phyloP scores from a whole-genome alignment of 1,140 invertebrate genomes.

The Philotrypesis tridentata region DNA sequence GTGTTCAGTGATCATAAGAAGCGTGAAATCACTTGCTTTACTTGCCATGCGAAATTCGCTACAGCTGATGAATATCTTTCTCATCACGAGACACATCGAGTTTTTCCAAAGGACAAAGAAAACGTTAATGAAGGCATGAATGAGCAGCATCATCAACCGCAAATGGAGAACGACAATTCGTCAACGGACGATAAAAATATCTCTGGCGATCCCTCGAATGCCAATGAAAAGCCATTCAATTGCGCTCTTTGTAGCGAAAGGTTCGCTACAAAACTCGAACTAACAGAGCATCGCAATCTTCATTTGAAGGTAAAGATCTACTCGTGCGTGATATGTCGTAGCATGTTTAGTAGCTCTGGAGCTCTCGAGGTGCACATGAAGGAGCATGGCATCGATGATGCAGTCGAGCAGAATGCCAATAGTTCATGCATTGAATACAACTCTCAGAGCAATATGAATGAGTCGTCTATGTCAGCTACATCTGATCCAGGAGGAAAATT shows the following conservation, averaged over 20 bases:
- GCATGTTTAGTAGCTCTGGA: constrained; percentile 77
- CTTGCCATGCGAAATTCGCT: constrained; percentile 54
- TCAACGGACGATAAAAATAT: not conserved
- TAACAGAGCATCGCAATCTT: constrained; percentile 78
- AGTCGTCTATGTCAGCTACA: constrained; percentile 39
- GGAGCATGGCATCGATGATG: constrained; percentile 68
- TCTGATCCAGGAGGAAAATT: constrained; percentile 57
- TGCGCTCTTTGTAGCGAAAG: constrained; percentile 79
- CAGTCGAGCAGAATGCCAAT: constrained; percentile 61
- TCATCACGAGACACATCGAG: constrained; percentile 64
- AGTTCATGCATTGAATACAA: constrained; percentile 59
- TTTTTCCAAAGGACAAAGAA: not conserved
- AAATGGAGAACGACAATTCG: not conserved
- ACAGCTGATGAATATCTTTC: constrained; percentile 59
- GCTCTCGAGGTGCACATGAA: constrained; percentile 76
- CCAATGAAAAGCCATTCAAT: constrained; percentile 59
- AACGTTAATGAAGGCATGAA: not conserved
- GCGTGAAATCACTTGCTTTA: constrained; percentile 62
- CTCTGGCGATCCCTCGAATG: not conserved
- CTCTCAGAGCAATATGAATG: constrained; percentile 41
- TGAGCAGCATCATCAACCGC: not conserved
- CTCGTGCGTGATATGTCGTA: constrained; percentile 76
- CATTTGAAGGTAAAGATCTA: constrained; percentile 81
- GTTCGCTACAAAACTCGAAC: constrained; percentile 76
- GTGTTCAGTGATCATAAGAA: constrained; percentile 61